These are phyloP conservation scores for Pasiphila rectangulata DNA, from an alignment of 2,888 invertebrate species.

Conservation along the genomic window DNA sequence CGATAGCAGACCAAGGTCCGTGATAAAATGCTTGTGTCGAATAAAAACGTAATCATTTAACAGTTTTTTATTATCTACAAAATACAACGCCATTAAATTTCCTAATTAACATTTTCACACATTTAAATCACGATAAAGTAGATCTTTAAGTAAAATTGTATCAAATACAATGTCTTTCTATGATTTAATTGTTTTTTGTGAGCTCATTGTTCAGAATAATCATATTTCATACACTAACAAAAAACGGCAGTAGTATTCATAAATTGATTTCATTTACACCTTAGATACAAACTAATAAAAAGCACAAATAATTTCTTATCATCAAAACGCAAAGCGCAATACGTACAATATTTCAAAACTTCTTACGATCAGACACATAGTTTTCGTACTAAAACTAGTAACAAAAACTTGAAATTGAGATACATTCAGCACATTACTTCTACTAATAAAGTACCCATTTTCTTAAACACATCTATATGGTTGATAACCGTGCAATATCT, in stretches of 20 bases:
- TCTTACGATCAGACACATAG: too few relatives aligned
- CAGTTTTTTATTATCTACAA: conserved; percentile 34
- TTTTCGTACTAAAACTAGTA: too few relatives aligned
- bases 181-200: neutral
- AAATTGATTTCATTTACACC: conserved; percentile 7
- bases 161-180: neutral
- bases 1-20: too few relatives aligned
- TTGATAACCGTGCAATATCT: too few relatives aligned
- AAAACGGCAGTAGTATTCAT: conserved; percentile 1
- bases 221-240: neutral
- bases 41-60: conserved; percentile 8
- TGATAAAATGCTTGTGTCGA: too few relatives aligned
- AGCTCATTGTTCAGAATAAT: neutral
- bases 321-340: neutral
- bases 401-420: too few relatives aligned
- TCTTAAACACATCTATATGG: too few relatives aligned
- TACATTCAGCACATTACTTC: conserved; percentile 3
- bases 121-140: conserved; percentile 1
- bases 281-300: conserved; percentile 1
- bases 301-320: conserved; percentile 12
- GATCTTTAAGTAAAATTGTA: neutral
- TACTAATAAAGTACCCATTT: too few relatives aligned
- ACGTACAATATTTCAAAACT: too few relatives aligned
- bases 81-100: conserved; percentile 23
- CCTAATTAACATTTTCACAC: conserved; percentile 15